Percentiles rank a stretch among this genome's conserved stretches.
Evolutionary conservation across 2,888 invertebrate genomes (phyloP).

Genomic region (Ellobium chinense): DNA sequence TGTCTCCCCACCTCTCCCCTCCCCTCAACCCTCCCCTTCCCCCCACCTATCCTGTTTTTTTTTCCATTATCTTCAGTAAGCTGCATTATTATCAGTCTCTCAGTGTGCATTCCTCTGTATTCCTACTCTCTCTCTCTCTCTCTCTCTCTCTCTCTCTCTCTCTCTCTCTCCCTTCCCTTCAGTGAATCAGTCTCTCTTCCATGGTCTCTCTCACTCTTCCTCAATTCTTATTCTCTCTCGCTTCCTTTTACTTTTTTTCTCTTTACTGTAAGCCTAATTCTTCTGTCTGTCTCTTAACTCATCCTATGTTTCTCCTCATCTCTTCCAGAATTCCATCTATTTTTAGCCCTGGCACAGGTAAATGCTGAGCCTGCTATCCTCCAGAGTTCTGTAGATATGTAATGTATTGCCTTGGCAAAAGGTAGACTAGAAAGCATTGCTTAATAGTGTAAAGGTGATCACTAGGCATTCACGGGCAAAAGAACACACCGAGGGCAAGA

Average conservation of each 20-base stretch:
- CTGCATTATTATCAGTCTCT: conserved; percentile 8
- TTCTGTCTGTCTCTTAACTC: not conserved
- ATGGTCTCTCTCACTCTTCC: not conserved
- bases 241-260: not conserved
- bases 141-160: not conserved
- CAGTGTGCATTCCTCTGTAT: not conserved
- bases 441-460: too few relatives aligned
- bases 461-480: too few relatives aligned
- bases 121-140: not conserved
- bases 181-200: not conserved
- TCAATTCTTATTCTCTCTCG: not conserved
- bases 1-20: too few relatives aligned
- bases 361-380: not conserved
- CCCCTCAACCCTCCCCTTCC: not conserved
- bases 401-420: too few relatives aligned
- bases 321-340: conserved; percentile 12
- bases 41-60: not conserved
- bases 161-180: not conserved
- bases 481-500: too few relatives aligned
- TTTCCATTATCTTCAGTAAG: too few relatives aligned
- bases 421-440: too few relatives aligned
- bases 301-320: not conserved
- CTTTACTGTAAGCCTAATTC: not conserved
- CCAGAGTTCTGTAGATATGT: too few relatives aligned
- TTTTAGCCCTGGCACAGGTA: conserved; percentile 27